Evolutionary conservation across 2,113 vertebrate genomes (phyloP).

Genomic region (Macaca nemestrina): DNA sequence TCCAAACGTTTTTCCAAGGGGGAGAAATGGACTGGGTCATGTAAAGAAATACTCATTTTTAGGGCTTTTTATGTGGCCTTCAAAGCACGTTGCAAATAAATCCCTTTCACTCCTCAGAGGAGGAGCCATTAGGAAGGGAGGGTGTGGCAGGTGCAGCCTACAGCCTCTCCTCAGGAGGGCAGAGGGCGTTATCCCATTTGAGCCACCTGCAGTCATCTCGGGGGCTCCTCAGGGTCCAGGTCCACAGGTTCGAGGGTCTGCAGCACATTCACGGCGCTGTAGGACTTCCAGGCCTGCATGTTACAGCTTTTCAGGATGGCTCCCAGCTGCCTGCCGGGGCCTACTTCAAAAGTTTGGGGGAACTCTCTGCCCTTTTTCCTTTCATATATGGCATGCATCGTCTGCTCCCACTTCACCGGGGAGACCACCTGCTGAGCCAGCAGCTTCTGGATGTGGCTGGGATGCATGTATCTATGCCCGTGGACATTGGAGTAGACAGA

Average conservation of each 20-base stretch:
- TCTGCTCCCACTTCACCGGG: conserved; percentile 97
- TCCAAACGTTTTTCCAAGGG: background rate
- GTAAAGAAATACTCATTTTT: background rate
- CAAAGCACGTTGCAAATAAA: background rate
- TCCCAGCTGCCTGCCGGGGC: conserved; percentile 93
- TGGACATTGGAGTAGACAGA: conserved; percentile 92
- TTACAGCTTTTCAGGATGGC: conserved; percentile 91
- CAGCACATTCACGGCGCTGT: conserved; percentile 85
- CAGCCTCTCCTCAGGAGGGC: background rate
- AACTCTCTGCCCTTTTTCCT: conserved; percentile 88
- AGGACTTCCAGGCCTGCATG: conserved; percentile 90
- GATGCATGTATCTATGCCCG: conserved; percentile 88
- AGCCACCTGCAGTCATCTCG: accelerated
- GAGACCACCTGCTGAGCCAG: conserved; percentile 92
- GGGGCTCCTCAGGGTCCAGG: accelerated
- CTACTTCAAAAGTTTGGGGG: conserved; percentile 92
- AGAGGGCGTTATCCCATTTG: accelerated
- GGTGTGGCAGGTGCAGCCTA: background rate
- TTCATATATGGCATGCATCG: conserved; percentile 92
- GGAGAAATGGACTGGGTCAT: accelerated
- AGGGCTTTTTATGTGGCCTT: background rate
- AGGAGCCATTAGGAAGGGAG: background rate
- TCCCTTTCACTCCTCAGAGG: accelerated
- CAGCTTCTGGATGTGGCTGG: conserved; percentile 85
- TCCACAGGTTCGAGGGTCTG: conserved; percentile 17